phyloP scores from a whole-genome alignment of 2,113 vertebrate species.

The Heterochromis multidens region DNA sequence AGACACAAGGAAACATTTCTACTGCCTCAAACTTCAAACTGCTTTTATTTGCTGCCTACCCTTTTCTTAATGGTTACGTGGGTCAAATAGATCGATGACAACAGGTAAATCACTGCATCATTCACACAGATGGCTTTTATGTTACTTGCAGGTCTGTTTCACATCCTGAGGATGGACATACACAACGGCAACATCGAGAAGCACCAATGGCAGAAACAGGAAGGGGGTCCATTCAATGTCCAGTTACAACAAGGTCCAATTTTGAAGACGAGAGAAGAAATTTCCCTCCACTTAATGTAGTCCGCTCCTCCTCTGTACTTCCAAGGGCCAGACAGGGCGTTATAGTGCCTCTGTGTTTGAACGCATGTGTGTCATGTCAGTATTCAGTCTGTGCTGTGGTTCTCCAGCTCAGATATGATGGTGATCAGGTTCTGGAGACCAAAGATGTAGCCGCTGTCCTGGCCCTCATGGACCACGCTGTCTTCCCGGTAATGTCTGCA shows the following conservation, averaged over 20 bases:
- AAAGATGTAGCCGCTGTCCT: slow-evolving; percentile 95
- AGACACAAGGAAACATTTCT: slow-evolving; percentile 19
- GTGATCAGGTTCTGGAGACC: slow-evolving; percentile 97
- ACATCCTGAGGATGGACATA: slow-evolving; percentile 8
- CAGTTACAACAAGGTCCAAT: slow-evolving; percentile 2
- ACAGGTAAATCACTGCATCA: slow-evolving; percentile 33
- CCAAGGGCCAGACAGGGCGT: slow-evolving; percentile 55
- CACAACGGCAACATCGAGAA: slow-evolving; percentile 24
- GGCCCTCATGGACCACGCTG: slow-evolving; percentile 92
- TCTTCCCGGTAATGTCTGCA: slow-evolving; percentile 92
- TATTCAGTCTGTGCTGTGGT: slow-evolving; percentile 86
- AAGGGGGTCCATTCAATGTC: background rate
- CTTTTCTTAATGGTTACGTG: background rate
- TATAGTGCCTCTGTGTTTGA: slow-evolving; percentile 68
- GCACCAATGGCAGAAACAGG: slow-evolving; percentile 40
- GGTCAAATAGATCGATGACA: slow-evolving; percentile 14
- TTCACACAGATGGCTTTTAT: background rate
- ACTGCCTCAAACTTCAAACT: background rate
- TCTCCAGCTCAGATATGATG: slow-evolving; percentile 97
- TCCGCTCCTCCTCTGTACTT: slow-evolving; percentile 34
- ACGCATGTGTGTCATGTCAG: slow-evolving; percentile 68
- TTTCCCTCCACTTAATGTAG: background rate
- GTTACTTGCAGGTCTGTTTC: slow-evolving; percentile 20
- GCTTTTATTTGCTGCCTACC: background rate
- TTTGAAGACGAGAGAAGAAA: background rate